phyloP scores from a whole-genome alignment of 2,113 vertebrate genomes.

The Dromaius novaehollandiae region DNA sequence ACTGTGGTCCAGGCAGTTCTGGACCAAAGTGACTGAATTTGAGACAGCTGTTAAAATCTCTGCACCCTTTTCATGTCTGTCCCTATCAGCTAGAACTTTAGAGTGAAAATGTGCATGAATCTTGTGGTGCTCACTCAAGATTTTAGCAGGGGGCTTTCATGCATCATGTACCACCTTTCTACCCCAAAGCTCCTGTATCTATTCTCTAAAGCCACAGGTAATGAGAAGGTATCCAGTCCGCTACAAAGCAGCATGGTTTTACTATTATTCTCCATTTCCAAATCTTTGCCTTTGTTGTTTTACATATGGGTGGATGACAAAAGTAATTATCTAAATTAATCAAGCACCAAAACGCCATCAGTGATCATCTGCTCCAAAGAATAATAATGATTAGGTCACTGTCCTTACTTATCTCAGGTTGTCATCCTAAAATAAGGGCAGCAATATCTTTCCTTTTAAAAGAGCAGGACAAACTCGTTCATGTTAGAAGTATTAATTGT shows the following conservation, averaged over 20 bases:
- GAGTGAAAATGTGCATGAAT: neutral
- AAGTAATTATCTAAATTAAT: conserved; percentile 55
- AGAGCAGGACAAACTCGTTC: conserved; percentile 53
- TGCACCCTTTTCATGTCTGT: neutral
- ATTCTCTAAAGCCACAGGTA: neutral
- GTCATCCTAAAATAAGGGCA: conserved; percentile 52
- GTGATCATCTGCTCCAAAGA: neutral
- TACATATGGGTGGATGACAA: conserved; percentile 48
- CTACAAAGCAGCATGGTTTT: neutral
- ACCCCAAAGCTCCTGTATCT: neutral
- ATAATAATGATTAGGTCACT: conserved; percentile 45
- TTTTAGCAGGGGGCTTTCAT: neutral
- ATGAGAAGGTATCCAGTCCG: neutral
- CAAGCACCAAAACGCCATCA: neutral
- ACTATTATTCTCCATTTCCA: neutral
- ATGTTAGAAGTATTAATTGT: conserved; percentile 38
- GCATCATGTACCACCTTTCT: neutral
- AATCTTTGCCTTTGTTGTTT: conserved; percentile 24
- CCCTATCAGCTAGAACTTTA: neutral
- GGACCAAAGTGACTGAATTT: neutral
- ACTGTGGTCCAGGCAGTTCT: neutral
- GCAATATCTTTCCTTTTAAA: conserved; percentile 54
- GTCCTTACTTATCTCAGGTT: conserved; percentile 37
- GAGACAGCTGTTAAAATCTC: neutral
- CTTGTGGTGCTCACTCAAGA: neutral